Conservation (phyloP, 2,797 vertebrate genomes). For the Clamator glandarius region DNA sequence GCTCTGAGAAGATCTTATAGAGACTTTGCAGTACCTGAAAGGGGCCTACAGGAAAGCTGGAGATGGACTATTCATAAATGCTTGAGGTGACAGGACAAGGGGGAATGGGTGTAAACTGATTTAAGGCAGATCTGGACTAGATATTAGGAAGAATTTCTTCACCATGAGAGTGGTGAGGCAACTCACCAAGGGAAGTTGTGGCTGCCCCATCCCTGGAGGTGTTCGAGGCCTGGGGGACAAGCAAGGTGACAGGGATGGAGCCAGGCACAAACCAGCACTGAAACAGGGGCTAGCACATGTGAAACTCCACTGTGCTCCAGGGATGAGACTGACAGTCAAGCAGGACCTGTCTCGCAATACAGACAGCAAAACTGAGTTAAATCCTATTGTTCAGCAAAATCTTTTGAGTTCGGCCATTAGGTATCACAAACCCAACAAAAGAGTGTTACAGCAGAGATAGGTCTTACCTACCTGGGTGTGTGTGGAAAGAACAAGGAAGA, state of each 20-base stretch:
- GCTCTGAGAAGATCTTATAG: too few relatives aligned
- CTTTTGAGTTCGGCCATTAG: background rate
- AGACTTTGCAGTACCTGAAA: too few relatives aligned
- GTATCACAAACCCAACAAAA: background rate
- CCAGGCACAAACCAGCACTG: background rate
- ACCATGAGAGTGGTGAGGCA: too few relatives aligned
- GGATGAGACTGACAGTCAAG: background rate
- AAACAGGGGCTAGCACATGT: background rate
- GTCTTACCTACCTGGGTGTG: background rate
- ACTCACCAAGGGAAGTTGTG: too few relatives aligned
- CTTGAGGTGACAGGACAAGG: too few relatives aligned
- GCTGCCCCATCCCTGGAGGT: too few relatives aligned
- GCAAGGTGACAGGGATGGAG: background rate
- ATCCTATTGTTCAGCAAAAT: background rate
- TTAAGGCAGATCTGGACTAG: too few relatives aligned
- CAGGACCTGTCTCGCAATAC: background rate
- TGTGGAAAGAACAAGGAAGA: background rate
- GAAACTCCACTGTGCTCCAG: background rate
- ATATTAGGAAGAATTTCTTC: too few relatives aligned
- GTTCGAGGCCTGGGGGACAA: background rate
- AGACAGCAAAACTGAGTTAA: background rate
- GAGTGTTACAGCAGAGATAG: background rate
- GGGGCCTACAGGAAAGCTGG: too few relatives aligned
- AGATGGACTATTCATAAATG: too few relatives aligned
- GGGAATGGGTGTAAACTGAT: too few relatives aligned